Evolutionary conservation across 2,113 vertebrate species (phyloP).

Genomic region (Cyanoliseus patagonus): DNA sequence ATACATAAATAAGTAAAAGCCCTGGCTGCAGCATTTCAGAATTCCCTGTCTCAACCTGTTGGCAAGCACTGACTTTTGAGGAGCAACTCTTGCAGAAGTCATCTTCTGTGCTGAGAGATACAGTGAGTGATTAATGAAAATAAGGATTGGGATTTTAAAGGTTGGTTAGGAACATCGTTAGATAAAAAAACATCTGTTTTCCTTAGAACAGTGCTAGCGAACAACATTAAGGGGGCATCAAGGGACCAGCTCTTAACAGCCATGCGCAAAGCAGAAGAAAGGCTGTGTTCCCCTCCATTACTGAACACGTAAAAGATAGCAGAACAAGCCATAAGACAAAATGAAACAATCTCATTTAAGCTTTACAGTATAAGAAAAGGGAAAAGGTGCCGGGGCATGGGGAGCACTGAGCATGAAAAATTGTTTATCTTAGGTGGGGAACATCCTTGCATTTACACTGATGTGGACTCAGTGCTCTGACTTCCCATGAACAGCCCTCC

Average conservation of each 20-base stretch:
- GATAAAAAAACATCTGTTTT: not conserved
- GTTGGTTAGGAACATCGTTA: not conserved
- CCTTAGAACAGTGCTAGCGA: not conserved
- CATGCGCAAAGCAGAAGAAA: not conserved
- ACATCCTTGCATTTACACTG: not conserved
- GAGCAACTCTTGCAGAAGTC: not conserved
- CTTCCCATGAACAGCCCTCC: not conserved
- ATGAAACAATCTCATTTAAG: not conserved
- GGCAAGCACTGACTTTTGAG: not conserved
- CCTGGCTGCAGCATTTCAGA: not conserved
- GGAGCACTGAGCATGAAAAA: not conserved
- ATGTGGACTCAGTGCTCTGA: not conserved
- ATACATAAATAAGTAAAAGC: not conserved
- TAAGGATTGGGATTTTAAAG: not conserved
- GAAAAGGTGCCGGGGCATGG: not conserved
- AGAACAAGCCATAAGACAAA: not conserved
- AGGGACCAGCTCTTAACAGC: not conserved
- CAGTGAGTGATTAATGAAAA: not conserved
- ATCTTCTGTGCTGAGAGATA: not conserved
- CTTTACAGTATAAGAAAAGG: not conserved
- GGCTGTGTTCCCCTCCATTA: not conserved
- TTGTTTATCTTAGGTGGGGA: not conserved
- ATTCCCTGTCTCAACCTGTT: conserved; percentile 47
- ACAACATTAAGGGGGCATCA: not conserved
- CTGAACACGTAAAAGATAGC: not conserved